phyloP scores from a whole-genome alignment of 2,113 vertebrate genomes.

The Merops nubicus region DNA sequence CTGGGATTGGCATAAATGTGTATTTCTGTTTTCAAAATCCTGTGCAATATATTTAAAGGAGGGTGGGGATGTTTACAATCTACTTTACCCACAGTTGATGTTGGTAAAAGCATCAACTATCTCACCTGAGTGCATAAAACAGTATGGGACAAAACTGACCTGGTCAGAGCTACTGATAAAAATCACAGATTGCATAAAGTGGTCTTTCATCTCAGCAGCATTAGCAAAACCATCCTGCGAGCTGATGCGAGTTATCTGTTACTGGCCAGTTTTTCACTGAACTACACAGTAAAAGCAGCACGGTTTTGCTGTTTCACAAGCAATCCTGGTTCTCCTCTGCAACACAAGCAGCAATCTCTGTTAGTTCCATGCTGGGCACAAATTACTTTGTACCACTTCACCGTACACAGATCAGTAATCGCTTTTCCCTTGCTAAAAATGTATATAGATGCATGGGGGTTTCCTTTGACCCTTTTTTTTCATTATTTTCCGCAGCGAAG shows the following conservation, averaged over 20 bases:
- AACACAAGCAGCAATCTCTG: not conserved
- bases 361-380: not conserved
- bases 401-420: not conserved
- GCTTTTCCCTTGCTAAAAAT: not conserved
- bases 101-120: not conserved
- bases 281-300: not conserved
- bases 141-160: not conserved
- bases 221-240: not conserved
- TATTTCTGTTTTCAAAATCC: not conserved
- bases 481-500: not conserved
- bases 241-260: not conserved
- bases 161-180: not conserved
- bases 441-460: not conserved
- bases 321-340: not conserved
- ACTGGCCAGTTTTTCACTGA: not conserved
- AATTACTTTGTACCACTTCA: not conserved
- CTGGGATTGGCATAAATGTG: not conserved
- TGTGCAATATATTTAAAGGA: not conserved
- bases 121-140: not conserved
- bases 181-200: not conserved
- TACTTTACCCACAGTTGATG: not conserved
- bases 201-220: not conserved
- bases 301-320: not conserved
- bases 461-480: not conserved
- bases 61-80: not conserved